Evolutionary conservation across 2,113 vertebrate species (phyloP).

Genomic region (Rhinopomastus cyanomelas): DNA sequence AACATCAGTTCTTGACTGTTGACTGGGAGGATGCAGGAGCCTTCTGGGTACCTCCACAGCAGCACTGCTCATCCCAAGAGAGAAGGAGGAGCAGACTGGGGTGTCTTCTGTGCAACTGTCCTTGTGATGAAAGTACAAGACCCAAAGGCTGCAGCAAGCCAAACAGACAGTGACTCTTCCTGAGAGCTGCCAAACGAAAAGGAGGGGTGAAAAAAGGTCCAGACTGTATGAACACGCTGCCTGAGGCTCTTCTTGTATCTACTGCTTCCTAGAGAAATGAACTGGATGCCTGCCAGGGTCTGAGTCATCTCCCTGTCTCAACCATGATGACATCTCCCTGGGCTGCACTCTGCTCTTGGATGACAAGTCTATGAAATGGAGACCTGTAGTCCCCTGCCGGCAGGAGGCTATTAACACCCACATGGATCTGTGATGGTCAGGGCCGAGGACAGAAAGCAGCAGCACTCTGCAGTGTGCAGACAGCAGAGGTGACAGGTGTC

Average conservation of each 20-base stretch:
- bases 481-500: background rate
- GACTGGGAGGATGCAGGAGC: background rate
- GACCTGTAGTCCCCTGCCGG: background rate
- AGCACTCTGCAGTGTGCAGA: background rate
- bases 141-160: background rate
- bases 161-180: background rate
- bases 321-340: background rate
- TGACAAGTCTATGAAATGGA: background rate
- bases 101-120: background rate
- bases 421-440: background rate
- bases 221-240: background rate
- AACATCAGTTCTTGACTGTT: background rate
- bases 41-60: background rate
- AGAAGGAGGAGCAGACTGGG: background rate
- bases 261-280: background rate
- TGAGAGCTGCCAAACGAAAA: background rate
- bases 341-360: background rate
- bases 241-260: background rate
- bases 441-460: background rate
- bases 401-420: background rate
- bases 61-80: background rate
- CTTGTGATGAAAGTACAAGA: background rate
- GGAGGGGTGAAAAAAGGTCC: background rate
- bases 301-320: background rate
- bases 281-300: background rate